These are phyloP conservation scores for Ceuthmochares aereus DNA, from an alignment of 2,113 vertebrate genomes.

Conservation along the genomic window DNA sequence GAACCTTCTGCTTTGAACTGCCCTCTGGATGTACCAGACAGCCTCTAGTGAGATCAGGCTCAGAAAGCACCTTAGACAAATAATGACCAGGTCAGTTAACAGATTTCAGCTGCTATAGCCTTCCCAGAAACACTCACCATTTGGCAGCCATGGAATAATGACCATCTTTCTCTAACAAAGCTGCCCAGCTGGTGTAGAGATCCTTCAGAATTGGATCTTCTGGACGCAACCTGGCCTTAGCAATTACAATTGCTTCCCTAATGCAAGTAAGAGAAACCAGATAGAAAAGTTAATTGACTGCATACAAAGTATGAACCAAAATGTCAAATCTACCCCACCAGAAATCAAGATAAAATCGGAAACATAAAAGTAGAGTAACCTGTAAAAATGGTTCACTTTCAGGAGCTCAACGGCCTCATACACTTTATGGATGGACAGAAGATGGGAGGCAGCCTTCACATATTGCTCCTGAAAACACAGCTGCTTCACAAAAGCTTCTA, in stretches of 20 bases:
- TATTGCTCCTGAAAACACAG: conserved; percentile 94
- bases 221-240: conserved; percentile 87
- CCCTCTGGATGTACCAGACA: neutral
- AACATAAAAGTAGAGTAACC: conserved; percentile 73
- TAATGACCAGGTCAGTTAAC: neutral
- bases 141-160: conserved; percentile 94
- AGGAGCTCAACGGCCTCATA: conserved; percentile 90
- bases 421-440: conserved; percentile 90
- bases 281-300: neutral
- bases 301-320: neutral
- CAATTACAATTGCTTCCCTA: conserved; percentile 93
- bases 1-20: neutral
- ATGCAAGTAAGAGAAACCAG: neutral
- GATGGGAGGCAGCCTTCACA: conserved; percentile 92
- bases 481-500: conserved; percentile 92
- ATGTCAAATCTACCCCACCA: neutral
- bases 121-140: conserved; percentile 79
- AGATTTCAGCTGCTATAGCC: neutral
- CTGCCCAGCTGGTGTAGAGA: conserved; percentile 89
- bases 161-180: conserved; percentile 89
- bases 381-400: conserved; percentile 88
- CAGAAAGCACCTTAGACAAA: neutral
- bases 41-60: neutral
- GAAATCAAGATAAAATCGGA: neutral
- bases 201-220: conserved; percentile 88